These are phyloP conservation scores for Ericerus pela DNA, from an alignment of 1,140 invertebrate species.

Conservation along the genomic window DNA sequence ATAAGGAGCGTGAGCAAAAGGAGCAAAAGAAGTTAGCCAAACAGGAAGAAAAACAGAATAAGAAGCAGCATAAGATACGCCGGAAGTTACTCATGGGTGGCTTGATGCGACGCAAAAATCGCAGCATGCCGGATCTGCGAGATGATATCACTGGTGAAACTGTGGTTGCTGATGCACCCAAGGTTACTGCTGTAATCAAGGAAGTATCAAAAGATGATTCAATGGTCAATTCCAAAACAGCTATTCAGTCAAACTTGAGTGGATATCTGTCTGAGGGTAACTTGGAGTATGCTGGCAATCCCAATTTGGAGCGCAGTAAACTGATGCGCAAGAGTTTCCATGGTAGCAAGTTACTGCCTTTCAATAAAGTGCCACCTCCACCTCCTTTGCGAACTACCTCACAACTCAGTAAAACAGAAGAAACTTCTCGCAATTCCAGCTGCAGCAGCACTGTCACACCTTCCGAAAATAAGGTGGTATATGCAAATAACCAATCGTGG, in stretches of 20 bases:
- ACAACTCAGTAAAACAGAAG: slow-evolving; percentile 43
- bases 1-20: slow-evolving; percentile 11
- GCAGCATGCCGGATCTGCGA: slow-evolving; percentile 78
- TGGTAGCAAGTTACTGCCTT: slow-evolving; percentile 50
- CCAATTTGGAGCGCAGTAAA: slow-evolving; percentile 68
- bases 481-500: slow-evolving; percentile 14
- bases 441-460: slow-evolving; percentile 10
- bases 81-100: slow-evolving; percentile 78
- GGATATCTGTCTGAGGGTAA: slow-evolving; percentile 78
- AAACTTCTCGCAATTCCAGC: slow-evolving; percentile 28
- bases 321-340: slow-evolving; percentile 80
- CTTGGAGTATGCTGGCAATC: slow-evolving; percentile 60
- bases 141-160: slow-evolving; percentile 30
- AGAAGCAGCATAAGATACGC: slow-evolving; percentile 81
- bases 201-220: slow-evolving; percentile 53
- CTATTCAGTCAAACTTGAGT: slow-evolving; percentile 44
- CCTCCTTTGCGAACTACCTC: slow-evolving; percentile 74
- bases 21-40: slow-evolving; percentile 39
- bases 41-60: slow-evolving; percentile 53
- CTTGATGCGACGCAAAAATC: slow-evolving; percentile 69
- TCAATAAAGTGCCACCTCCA: slow-evolving; percentile 69
- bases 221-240: slow-evolving; percentile 47
- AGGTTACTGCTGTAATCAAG: not conserved
- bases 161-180: not conserved
- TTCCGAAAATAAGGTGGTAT: not conserved